These are phyloP conservation scores for Rotaria magnacalcarata DNA, from an alignment of 2,888 invertebrate species.

Conservation along the genomic window DNA sequence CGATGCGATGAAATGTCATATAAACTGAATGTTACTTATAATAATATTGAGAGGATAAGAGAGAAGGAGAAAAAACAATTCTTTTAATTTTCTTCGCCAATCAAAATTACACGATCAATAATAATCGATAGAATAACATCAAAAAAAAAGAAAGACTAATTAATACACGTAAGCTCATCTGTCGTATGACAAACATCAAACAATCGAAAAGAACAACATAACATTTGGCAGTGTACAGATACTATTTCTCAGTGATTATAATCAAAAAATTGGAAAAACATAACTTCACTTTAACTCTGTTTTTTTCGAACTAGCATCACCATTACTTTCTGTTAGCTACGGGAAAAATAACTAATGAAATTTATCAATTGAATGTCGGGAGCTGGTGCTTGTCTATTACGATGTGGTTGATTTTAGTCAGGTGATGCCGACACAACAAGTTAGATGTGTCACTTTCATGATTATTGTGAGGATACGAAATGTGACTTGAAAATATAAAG, in stretches of 20 bases:
- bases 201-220: not conserved
- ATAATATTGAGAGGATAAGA: not conserved
- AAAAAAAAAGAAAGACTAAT: not conserved
- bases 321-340: not conserved
- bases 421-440: not conserved
- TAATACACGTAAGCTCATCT: slow-evolving; percentile 29
- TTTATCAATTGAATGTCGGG: not conserved
- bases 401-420: not conserved
- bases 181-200: slow-evolving; percentile 1
- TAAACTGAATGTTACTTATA: not conserved
- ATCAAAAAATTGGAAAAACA: not conserved
- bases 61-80: not conserved
- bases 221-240: not conserved
- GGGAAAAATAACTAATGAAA: not conserved
- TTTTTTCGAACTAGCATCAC: too few species aligned
- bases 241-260: not conserved
- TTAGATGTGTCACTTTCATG: not conserved
- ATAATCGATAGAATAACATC: slow-evolving; percentile 2
- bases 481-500: too few species aligned
- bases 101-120: not conserved
- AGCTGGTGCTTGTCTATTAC: not conserved
- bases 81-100: not conserved
- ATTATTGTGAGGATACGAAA: not conserved
- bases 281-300: too few species aligned
- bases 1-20: not conserved